Evolutionary conservation across 1,140 invertebrate species (phyloP).

Genomic region (Drosophila subpulchrella): DNA sequence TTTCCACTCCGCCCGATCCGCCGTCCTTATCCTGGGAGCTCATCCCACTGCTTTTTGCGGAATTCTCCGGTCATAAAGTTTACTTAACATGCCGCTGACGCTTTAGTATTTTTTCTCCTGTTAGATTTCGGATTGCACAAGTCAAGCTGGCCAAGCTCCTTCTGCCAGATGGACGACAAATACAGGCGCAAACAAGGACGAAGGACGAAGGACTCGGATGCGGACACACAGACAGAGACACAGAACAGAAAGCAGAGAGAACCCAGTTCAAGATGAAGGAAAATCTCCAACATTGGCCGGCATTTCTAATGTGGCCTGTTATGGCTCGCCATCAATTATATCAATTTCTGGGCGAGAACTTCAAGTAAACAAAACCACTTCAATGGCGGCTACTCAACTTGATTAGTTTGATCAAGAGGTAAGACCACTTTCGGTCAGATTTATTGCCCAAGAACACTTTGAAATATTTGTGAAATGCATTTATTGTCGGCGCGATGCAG

Average conservation of each 20-base stretch:
- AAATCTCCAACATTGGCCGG: conserved; percentile 47
- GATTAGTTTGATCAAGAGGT: conserved; percentile 47
- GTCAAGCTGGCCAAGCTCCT: conserved; percentile 67
- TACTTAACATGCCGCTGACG: conserved; percentile 76
- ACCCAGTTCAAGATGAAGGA: conserved; percentile 12
- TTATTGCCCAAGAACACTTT: conserved; percentile 30
- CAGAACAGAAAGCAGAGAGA: background rate
- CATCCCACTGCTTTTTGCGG: conserved; percentile 15
- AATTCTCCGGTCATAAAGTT: conserved; percentile 75
- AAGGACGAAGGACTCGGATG: background rate
- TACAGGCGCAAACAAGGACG: conserved; percentile 32
- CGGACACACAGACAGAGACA: background rate
- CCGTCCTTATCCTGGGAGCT: conserved; percentile 5
- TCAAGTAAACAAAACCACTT: conserved; percentile 60
- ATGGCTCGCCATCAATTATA: conserved; percentile 75
- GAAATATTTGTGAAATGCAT: conserved; percentile 44
- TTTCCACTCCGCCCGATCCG: conserved; percentile 48
- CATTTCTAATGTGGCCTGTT: conserved; percentile 76
- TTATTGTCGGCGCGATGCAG: conserved; percentile 1
- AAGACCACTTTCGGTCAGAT: conserved; percentile 23
- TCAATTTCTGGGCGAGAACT: conserved; percentile 67
- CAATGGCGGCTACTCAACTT: conserved; percentile 54
- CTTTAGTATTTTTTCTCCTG: conserved; percentile 59
- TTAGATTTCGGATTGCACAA: conserved; percentile 75
- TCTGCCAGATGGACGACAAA: conserved; percentile 57